These are phyloP conservation scores for Acanthosepion lycidas DNA, from an alignment of 2,888 invertebrate species.

Conservation along the genomic window DNA sequence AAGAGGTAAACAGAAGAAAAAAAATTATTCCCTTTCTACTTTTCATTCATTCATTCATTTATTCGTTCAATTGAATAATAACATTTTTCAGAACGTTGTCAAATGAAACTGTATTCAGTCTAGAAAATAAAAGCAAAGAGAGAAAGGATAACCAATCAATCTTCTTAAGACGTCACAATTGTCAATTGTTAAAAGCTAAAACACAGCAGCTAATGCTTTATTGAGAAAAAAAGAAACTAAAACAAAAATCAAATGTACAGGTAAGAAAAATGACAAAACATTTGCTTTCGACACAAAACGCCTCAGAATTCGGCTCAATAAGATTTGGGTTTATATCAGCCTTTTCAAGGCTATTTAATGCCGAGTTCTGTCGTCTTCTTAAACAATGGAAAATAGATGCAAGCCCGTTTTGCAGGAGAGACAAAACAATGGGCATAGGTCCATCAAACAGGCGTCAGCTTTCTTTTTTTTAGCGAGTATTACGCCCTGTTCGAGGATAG, in stretches of 20 bases:
- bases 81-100: neutral
- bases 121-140: neutral
- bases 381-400: no score
- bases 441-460: no score
- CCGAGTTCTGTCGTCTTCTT: no score
- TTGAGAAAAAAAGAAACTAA: neutral
- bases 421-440: no score
- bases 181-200: neutral
- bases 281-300: no score
- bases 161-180: neutral
- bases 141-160: neutral
- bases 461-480: no score
- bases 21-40: neutral
- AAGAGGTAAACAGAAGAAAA: neutral
- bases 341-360: no score
- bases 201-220: neutral
- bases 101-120: neutral
- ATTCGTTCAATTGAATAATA: neutral
- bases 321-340: no score
- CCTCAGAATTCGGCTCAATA: no score
- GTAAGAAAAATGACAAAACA: neutral
- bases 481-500: no score
- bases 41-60: neutral
- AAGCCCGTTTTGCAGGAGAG: no score
- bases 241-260: neutral